Evolutionary conservation across 2,888 invertebrate species (phyloP), one percentile per base, ranked within the genome.

Genomic region (Lithosia quadra): DNA sequence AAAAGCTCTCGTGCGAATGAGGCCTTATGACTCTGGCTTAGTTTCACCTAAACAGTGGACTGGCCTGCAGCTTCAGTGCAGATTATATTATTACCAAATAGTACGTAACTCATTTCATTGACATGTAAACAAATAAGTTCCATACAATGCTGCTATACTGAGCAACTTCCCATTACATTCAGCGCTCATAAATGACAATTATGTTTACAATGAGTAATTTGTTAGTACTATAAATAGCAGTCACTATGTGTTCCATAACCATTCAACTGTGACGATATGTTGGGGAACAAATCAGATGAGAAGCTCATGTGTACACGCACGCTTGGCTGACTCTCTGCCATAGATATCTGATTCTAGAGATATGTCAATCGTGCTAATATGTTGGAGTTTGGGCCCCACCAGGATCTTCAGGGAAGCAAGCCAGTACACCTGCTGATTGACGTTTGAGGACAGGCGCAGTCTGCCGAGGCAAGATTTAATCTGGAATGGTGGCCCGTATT

Each of bases 271-370:
- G 77, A 83, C 82, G 79, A 74, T 72, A 81, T 82, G 74, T 72
- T 71, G 79, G 84, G 83, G 83, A 82, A 85, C 81, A 77, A 84
- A 78, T 84, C 83, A 80, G 81, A 84, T 84, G 87, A 86, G 88
- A 86, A 82, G 74, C 77, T 77, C 83, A 72, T 75, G 57, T 65
- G 75, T 69, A 63, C 72, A 67, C 60, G 53, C 57, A 62, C 69
- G 73, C 73, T 69, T 72, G 71, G 74, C 64, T 71, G 80, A 71
- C 53, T 72, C 74, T 9, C 24, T 24, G 13, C 61, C 33, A 49
- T 56, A 56, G 22, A 22, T 21, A n/a, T 49, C 49, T 49, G 55
- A 21, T 56, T 24, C 9, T 49, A 49, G n/a, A 49, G 49, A n/a
- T 49, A 49, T n/a, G 49, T 9, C 49, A 49, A 7, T 43, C n/a